Evolutionary conservation across 2,797 vertebrate species (phyloP).

Genomic region (Vireo griseus): DNA sequence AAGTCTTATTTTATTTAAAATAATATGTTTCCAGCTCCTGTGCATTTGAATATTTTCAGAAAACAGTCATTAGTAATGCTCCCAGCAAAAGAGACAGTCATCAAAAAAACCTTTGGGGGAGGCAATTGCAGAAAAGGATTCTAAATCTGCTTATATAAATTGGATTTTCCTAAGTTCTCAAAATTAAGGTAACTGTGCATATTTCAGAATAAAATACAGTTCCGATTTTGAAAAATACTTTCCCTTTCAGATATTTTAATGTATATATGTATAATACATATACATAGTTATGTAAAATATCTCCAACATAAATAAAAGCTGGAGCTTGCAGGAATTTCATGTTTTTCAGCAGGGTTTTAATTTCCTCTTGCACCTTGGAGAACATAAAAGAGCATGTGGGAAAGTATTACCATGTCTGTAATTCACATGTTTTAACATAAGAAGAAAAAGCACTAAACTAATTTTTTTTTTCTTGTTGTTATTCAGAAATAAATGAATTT

Average conservation of each 20-base stretch:
- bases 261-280: not conserved
- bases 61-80: not conserved
- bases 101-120: not conserved
- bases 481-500: not conserved
- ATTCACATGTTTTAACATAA: not conserved
- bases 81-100: not conserved
- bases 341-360: not conserved
- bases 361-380: not conserved
- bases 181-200: not conserved
- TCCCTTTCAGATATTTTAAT: not conserved
- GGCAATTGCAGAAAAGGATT: not conserved
- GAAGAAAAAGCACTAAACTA: not conserved
- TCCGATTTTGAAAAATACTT: not conserved
- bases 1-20: not conserved
- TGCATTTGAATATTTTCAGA: constrained; percentile 1
- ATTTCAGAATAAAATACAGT: not conserved
- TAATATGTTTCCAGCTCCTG: not conserved
- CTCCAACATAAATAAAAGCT: not conserved
- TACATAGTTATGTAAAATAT: not conserved
- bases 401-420: not conserved
- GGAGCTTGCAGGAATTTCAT: not conserved
- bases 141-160: constrained; percentile 27
- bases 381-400: not conserved
- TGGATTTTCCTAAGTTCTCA: not conserved
- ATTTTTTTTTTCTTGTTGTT: not conserved